A percentile compares a stretch with the other conserved stretches of the same genome.
Conservation (phyloP, 1,140 invertebrate species). For the Aphelenchoides avenae region DNA sequence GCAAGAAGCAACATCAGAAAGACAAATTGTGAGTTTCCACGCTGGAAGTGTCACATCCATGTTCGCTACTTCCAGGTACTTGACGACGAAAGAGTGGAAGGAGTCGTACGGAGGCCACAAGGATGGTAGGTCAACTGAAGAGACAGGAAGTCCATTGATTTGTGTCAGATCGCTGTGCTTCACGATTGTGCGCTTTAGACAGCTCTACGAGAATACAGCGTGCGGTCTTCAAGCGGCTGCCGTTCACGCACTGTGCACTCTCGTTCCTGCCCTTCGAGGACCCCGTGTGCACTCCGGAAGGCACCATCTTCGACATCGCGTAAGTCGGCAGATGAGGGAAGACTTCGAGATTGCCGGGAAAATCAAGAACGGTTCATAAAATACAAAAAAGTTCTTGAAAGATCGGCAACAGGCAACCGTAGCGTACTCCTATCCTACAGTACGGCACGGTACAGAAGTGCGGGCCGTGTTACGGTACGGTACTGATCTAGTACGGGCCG, state of each 20-base stretch:
- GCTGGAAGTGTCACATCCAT: conserved; percentile 9
- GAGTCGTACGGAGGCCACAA: conserved; percentile 55
- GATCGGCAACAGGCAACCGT: too few species aligned
- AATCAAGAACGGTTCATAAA: too few species aligned
- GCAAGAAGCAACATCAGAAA: conserved; percentile 58
- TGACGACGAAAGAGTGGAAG: conserved; percentile 58
- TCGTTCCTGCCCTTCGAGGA: conserved; percentile 85
- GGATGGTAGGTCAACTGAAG: conserved; percentile 38
- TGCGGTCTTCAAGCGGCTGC: conserved; percentile 79
- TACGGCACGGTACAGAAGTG: too few species aligned
- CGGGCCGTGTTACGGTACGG: too few species aligned
- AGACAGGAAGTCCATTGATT: too few species aligned
- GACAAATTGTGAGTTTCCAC: conserved; percentile 46
- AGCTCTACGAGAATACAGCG: conserved; percentile 41
- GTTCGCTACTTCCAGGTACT: conserved; percentile 30
- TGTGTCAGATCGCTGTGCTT: neutral
- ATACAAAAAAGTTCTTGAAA: neutral
- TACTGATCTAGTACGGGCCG: too few species aligned
- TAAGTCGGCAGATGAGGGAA: too few species aligned
- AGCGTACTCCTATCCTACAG: too few species aligned
- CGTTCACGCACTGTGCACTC: conserved; percentile 75
- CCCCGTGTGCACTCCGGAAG: conserved; percentile 78
- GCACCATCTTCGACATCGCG: conserved; percentile 79
- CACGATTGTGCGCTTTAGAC: conserved; percentile 34
- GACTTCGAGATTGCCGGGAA: too few species aligned